These are phyloP conservation scores for Cisticola juncidis DNA, from an alignment of 2,113 vertebrate genomes.

Conservation along the genomic window DNA sequence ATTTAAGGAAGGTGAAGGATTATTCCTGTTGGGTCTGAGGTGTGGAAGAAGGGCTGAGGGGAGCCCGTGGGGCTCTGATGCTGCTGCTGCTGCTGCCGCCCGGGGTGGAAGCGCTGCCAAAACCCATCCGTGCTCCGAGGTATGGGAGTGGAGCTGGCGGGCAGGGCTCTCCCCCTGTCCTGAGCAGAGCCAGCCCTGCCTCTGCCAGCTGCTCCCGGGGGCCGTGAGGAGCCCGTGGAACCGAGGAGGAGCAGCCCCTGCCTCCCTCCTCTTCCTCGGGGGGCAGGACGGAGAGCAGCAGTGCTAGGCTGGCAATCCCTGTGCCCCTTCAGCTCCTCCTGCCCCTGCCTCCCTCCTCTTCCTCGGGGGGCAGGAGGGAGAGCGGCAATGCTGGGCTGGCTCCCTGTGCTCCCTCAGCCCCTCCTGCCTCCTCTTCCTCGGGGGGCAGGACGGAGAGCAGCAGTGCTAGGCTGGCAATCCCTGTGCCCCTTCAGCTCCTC, in stretches of 20 bases:
- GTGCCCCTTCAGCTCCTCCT: too few relatives aligned
- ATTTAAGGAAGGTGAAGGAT: background rate
- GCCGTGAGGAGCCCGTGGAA: background rate
- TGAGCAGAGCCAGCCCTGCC: background rate
- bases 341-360: too few relatives aligned
- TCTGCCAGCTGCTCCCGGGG: background rate
- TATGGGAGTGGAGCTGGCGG: background rate
- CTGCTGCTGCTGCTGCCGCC: background rate
- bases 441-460: too few relatives aligned
- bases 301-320: background rate
- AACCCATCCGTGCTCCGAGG: background rate
- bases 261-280: background rate
- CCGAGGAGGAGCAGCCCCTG: background rate
- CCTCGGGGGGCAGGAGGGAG: too few relatives aligned
- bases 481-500: too few relatives aligned
- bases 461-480: too few relatives aligned
- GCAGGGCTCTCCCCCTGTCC: background rate
- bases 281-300: background rate
- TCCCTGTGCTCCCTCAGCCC: too few relatives aligned
- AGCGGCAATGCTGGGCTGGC: too few relatives aligned
- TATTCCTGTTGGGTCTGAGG: background rate
- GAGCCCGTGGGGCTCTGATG: rapidly evolving
- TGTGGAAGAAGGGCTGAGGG: background rate
- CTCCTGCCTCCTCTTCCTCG: too few relatives aligned
- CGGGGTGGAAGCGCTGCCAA: background rate